These are phyloP conservation scores for Percina caprodes DNA, from an alignment of 2,113 vertebrate species.

Conservation along the genomic window DNA sequence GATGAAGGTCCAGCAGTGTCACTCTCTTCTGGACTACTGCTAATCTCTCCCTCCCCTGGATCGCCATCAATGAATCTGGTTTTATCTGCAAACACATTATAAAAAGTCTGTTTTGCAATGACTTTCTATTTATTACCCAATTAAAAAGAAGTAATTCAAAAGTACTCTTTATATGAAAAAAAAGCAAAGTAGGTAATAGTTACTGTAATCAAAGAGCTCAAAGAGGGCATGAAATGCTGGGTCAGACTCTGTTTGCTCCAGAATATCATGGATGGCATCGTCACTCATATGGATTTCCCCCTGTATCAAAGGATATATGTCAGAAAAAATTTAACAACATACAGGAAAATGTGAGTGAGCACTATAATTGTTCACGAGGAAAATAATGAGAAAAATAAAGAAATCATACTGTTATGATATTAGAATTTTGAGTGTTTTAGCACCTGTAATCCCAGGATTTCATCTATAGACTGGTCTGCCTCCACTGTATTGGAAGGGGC, in stretches of 20 bases:
- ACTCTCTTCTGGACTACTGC: conserved; percentile 75
- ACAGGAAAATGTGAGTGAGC: not conserved
- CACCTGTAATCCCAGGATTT: conserved; percentile 96
- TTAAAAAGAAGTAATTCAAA: not conserved
- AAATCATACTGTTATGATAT: not conserved
- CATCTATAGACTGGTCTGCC: conserved; percentile 95
- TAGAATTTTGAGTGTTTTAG: not conserved
- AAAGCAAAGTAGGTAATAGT: conserved; percentile 36
- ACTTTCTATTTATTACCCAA: not conserved
- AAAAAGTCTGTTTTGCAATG: not conserved
- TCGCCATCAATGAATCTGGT: conserved; percentile 84
- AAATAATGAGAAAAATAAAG: not conserved
- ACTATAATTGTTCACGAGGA: not conserved
- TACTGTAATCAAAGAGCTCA: conserved; percentile 97
- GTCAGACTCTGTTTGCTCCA: conserved; percentile 96
- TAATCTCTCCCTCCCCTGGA: conserved; percentile 79
- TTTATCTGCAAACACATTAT: conserved; percentile 86
- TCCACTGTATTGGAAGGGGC: conserved; percentile 85
- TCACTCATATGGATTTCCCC: conserved; percentile 99
- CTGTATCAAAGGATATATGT: conserved; percentile 72
- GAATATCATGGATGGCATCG: conserved; percentile 96
- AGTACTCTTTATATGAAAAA: not conserved
- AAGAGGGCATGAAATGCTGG: conserved; percentile 98
- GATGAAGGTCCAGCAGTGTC: conserved; percentile 74
- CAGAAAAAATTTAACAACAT: not conserved